phyloP scores from a whole-genome alignment of 1,140 invertebrate genomes.

The Gryon sp. region DNA sequence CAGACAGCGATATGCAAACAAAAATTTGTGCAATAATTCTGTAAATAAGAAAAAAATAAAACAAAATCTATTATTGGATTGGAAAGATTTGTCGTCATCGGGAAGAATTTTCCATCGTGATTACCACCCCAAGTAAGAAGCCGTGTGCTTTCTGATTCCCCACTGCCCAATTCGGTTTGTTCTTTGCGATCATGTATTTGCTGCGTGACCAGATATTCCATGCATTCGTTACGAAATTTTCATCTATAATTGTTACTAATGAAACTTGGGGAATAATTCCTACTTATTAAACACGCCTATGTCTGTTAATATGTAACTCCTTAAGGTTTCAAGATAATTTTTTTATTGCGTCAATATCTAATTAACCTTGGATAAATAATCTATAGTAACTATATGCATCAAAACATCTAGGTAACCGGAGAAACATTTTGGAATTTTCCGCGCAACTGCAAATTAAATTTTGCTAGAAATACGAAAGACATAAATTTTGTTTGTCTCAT shows the following conservation, averaged over 20 bases:
- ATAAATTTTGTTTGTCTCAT: no score
- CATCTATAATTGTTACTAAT: slow-evolving; percentile 40
- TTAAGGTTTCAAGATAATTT: slow-evolving; percentile 35
- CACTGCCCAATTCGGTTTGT: slow-evolving; percentile 9
- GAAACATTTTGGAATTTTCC: slow-evolving; percentile 37
- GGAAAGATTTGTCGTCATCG: slow-evolving; percentile 30
- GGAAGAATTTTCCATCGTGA: slow-evolving; percentile 51
- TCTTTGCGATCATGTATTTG: slow-evolving; percentile 24
- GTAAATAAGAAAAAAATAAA: no score
- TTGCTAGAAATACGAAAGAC: no score
- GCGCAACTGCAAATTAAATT: background rate
- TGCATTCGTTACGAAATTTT: slow-evolving; percentile 47
- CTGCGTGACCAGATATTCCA: slow-evolving; percentile 53
- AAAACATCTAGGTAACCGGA: no score
- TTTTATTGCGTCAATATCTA: slow-evolving; percentile 23
- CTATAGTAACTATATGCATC: no score
- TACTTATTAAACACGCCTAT: background rate
- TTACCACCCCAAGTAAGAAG: slow-evolving; percentile 46
- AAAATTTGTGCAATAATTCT: no score
- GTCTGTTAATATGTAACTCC: background rate
- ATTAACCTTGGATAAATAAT: slow-evolving; percentile 26
- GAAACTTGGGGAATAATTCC: slow-evolving; percentile 41
- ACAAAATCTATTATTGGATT: no score
- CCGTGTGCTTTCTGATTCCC: slow-evolving; percentile 35
- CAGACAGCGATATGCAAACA: no score